These are phyloP conservation scores for Heliconius aoede DNA, from an alignment of 2,888 invertebrate species.

Conservation along the genomic window DNA sequence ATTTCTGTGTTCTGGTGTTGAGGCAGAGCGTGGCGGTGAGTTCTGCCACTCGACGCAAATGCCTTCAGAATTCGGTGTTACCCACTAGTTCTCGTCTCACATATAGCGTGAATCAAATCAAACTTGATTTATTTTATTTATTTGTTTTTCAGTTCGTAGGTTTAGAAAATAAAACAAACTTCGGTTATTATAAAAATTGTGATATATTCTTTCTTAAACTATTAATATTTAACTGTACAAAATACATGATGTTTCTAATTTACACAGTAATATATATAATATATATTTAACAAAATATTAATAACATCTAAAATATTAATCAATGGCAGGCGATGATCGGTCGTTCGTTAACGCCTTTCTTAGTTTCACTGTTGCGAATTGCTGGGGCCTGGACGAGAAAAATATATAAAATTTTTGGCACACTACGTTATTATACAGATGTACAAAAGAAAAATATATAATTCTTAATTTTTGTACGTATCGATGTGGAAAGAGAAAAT, in stretches of 20 bases:
- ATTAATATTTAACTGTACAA: constrained; percentile 84
- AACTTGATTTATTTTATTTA: background rate
- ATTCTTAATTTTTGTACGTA: background rate
- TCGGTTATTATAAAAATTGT: constrained; percentile 79
- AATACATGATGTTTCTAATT: constrained; percentile 81
- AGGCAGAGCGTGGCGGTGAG: too few species aligned
- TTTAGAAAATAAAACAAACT: constrained; percentile 58
- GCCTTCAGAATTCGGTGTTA: too few species aligned
- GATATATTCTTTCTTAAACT: constrained; percentile 84
- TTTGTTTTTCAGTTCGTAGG: background rate
- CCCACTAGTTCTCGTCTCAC: too few species aligned
- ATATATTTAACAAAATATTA: constrained; percentile 79
- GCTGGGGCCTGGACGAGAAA: constrained; percentile 88
- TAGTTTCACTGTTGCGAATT: constrained; percentile 94
- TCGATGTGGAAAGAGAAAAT: background rate
- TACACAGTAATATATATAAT: constrained; percentile 76
- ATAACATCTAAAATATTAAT: constrained; percentile 71
- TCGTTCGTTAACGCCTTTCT: constrained; percentile 94
- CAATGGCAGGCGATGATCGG: constrained; percentile 91
- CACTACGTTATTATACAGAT: constrained; percentile 14
- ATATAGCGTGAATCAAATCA: too few species aligned
- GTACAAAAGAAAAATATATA: background rate
- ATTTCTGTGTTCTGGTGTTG: too few species aligned
- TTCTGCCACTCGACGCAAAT: too few species aligned
- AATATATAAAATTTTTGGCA: constrained; percentile 42